These are phyloP conservation scores for Dendroctonus valens DNA, from an alignment of 1,140 invertebrate species.

Conservation along the genomic window DNA sequence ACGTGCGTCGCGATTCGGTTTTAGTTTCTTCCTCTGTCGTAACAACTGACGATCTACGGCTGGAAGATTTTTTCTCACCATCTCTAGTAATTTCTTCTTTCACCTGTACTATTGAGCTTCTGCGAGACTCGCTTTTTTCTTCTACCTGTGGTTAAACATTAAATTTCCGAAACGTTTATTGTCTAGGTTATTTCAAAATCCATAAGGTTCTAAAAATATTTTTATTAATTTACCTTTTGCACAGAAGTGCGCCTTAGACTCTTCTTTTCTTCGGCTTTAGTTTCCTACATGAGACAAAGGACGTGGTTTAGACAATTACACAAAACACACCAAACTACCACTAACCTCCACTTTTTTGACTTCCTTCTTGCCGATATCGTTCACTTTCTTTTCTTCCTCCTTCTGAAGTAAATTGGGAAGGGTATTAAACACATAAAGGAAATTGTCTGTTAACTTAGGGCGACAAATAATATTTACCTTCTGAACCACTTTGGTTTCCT, in stretches of 20 bases:
- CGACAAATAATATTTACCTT: slow-evolving; percentile 22
- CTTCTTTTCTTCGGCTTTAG: slow-evolving; percentile 36
- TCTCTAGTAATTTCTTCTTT: slow-evolving; percentile 48
- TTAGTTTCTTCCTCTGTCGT: slow-evolving; percentile 57
- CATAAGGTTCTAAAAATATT: not conserved
- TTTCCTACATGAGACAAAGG: slow-evolving; percentile 35
- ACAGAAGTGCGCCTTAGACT: slow-evolving; percentile 27
- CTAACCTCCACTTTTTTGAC: slow-evolving; percentile 45
- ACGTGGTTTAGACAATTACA: slow-evolving; percentile 34
- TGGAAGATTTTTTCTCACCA: slow-evolving; percentile 43
- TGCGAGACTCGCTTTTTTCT: slow-evolving; percentile 63
- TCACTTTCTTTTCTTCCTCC: slow-evolving; percentile 54
- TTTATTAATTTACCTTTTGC: slow-evolving; percentile 32
- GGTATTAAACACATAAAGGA: slow-evolving; percentile 21
- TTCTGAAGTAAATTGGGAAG: slow-evolving; percentile 40
- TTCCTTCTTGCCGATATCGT: slow-evolving; percentile 53
- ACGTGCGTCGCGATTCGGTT: slow-evolving; percentile 62
- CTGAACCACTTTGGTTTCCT: slow-evolving; percentile 51
- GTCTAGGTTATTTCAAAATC: not conserved
- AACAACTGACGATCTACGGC: slow-evolving; percentile 46
- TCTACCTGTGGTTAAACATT: slow-evolving; percentile 46
- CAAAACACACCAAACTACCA: slow-evolving; percentile 22
- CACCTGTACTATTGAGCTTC: slow-evolving; percentile 62
- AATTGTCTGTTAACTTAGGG: slow-evolving; percentile 6
- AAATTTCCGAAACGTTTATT: slow-evolving; percentile 1